phyloP scores from a whole-genome alignment of 1,140 invertebrate genomes.

The Drosophila malerkotliana region DNA sequence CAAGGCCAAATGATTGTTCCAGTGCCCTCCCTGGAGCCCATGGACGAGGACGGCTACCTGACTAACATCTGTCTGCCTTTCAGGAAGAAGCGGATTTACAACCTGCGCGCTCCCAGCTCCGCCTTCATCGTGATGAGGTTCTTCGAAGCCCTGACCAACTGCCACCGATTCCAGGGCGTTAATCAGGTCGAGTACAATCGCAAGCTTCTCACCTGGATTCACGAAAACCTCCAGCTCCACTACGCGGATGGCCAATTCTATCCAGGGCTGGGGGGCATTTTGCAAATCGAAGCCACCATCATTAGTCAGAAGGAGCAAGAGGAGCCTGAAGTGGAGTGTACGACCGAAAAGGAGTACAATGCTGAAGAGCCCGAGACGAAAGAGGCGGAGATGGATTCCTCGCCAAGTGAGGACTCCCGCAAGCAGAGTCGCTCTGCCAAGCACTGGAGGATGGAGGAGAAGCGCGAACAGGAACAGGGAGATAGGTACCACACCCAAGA shows the following conservation, averaged over 20 bases:
- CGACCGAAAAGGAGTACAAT: too few relatives aligned
- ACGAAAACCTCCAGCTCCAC: constrained; percentile 62
- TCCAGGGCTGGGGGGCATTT: constrained; percentile 73
- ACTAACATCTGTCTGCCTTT: constrained; percentile 77
- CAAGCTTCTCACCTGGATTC: constrained; percentile 66
- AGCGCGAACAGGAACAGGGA: background rate
- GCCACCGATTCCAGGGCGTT: constrained; percentile 66
- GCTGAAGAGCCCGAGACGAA: background rate
- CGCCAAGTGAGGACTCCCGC: background rate
- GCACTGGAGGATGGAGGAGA: background rate
- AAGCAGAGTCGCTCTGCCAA: constrained; percentile 36
- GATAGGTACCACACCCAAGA: background rate
- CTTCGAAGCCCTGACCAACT: constrained; percentile 59
- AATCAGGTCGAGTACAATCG: constrained; percentile 53
- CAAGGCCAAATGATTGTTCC: constrained; percentile 68
- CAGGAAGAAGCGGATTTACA: constrained; percentile 65
- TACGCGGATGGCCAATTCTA: constrained; percentile 76
- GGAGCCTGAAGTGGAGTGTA: background rate
- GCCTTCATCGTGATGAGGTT: constrained; percentile 69
- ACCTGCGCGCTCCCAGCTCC: constrained; percentile 56
- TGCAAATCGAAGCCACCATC: constrained; percentile 64
- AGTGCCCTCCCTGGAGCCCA: constrained; percentile 63
- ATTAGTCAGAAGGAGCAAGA: background rate
- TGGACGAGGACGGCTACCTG: constrained; percentile 54
- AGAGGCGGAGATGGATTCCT: background rate